Conservation (phyloP, 2,888 invertebrate genomes). For the Gastracanthus pulcherrimus region DNA sequence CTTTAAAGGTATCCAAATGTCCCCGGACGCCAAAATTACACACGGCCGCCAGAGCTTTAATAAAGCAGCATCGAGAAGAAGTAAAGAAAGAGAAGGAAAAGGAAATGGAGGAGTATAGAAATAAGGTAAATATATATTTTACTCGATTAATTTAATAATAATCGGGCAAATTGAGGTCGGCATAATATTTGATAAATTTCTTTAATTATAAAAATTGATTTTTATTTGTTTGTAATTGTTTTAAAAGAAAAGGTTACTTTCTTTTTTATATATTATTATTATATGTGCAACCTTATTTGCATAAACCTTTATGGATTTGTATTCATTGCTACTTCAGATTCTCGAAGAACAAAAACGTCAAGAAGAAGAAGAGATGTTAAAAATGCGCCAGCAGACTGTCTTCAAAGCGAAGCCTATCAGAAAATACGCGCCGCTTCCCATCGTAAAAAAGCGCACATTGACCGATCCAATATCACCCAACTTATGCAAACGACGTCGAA, state of each 20-base stretch:
- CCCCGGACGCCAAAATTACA: constrained; percentile 18
- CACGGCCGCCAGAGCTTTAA: constrained; percentile 25
- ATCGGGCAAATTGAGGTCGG: too few species aligned
- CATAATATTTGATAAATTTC: too few species aligned
- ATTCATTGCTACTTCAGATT: too few species aligned
- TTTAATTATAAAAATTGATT: too few species aligned
- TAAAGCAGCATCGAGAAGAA: constrained; percentile 11
- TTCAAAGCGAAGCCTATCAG: constrained; percentile 44
- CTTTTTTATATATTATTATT: too few species aligned
- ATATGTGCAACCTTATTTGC: too few species aligned
- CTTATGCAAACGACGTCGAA: constrained; percentile 33
- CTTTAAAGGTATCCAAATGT: not conserved
- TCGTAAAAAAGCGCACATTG: constrained; percentile 25
- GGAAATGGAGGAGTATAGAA: not conserved
- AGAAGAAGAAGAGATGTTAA: constrained; percentile 18
- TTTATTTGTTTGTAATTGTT: too few species aligned
- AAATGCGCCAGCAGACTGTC: constrained; percentile 27
- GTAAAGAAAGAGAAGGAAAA: constrained; percentile 37
- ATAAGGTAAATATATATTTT: too few species aligned
- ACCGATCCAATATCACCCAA: constrained; percentile 47
- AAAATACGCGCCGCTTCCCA: constrained; percentile 38
- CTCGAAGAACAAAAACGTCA: constrained; percentile 24
- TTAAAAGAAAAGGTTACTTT: too few species aligned
- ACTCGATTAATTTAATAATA: too few species aligned
- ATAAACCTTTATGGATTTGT: too few species aligned